Evolutionary conservation across 2,888 invertebrate genomes (phyloP).

Genomic region (Apamea crenata): DNA sequence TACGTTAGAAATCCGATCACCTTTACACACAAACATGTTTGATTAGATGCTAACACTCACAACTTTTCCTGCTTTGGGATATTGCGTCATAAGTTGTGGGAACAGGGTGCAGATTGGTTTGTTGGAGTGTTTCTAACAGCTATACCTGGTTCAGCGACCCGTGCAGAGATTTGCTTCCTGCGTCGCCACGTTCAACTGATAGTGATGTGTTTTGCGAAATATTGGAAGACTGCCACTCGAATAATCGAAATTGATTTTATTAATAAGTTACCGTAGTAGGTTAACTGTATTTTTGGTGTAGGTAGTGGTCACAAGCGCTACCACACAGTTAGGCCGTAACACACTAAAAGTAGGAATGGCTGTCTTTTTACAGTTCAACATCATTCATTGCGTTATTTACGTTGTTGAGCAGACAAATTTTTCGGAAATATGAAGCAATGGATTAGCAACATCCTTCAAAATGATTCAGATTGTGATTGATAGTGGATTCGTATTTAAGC

Average conservation of each 20-base stretch:
- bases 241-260: constrained; percentile 1
- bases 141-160: constrained; percentile 81
- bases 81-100: constrained; percentile 48
- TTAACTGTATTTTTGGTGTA: no score
- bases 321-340: background rate
- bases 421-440: background rate
- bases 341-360: background rate
- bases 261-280: background rate
- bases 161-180: constrained; percentile 79
- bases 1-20: constrained; percentile 63
- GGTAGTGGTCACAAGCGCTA: no score
- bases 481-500: background rate
- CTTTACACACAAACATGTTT: constrained; percentile 77
- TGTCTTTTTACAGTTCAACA: background rate
- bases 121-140: constrained; percentile 72
- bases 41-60: constrained; percentile 80
- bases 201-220: constrained; percentile 57
- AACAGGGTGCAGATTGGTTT: constrained; percentile 67
- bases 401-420: background rate
- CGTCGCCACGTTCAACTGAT: constrained; percentile 63
- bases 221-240: constrained; percentile 22
- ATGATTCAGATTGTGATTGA: background rate
- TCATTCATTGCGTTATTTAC: background rate
- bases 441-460: background rate
- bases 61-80: constrained; percentile 38